phyloP scores from a whole-genome alignment of 1,140 invertebrate species.

The Drosophila nigromelanica region DNA sequence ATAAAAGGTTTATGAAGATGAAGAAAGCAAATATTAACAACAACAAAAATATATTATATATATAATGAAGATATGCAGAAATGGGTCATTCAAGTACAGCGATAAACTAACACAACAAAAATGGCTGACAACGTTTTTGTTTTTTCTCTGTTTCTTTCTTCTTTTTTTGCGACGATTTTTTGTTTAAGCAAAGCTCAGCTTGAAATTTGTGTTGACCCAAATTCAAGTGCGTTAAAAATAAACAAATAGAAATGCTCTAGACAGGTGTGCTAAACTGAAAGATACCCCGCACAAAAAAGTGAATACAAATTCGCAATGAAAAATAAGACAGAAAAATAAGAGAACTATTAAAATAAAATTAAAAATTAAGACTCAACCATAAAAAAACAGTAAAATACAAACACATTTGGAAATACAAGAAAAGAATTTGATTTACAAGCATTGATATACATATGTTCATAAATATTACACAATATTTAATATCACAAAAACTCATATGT shows the following conservation, averaged over 20 bases:
- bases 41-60: conserved; percentile 3
- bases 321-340: too few relatives aligned
- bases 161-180: conserved; percentile 14
- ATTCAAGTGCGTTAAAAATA: conserved; percentile 53
- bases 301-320: too few relatives aligned
- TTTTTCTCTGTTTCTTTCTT: conserved; percentile 14
- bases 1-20: conserved; percentile 59
- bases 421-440: too few relatives aligned
- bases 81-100: conserved; percentile 19
- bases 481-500: too few relatives aligned
- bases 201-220: conserved; percentile 73
- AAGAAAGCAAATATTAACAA: conserved; percentile 4
- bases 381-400: too few relatives aligned
- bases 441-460: too few relatives aligned
- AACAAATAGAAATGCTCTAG: neutral
- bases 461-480: too few relatives aligned
- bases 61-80: conserved; percentile 2
- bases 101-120: conserved; percentile 7
- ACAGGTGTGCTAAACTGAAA: too few relatives aligned
- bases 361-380: too few relatives aligned
- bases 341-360: too few relatives aligned
- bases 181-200: conserved; percentile 68
- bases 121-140: conserved; percentile 43
- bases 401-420: too few relatives aligned
- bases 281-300: too few relatives aligned